Conservation (phyloP, 2,888 invertebrate species). For the Dendrolimus houi region DNA sequence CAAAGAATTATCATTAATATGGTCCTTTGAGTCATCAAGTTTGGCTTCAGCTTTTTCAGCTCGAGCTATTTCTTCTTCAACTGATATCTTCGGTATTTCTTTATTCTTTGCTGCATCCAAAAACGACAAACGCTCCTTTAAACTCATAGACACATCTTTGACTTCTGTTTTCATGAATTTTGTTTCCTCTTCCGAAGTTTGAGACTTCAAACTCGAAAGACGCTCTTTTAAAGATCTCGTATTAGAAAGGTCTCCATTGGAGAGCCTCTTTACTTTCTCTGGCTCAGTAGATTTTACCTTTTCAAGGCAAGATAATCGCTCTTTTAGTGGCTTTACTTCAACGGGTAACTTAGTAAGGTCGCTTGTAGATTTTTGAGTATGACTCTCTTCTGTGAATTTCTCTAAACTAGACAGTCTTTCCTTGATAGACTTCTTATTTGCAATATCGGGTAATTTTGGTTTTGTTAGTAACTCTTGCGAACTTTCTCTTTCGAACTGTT, state of each 20-base stretch:
- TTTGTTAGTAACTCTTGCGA: conserved; percentile 68
- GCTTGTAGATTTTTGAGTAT: conserved; percentile 58
- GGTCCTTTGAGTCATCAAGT: conserved; percentile 36
- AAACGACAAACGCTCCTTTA: conserved; percentile 70
- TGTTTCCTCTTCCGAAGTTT: conserved; percentile 59
- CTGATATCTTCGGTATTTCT: conserved; percentile 61
- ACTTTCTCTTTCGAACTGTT: conserved; percentile 86
- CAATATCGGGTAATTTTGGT: conserved; percentile 78
- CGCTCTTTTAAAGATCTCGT: conserved; percentile 66
- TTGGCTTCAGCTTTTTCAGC: conserved; percentile 40
- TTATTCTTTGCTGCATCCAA: conserved; percentile 70
- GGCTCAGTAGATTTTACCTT: conserved; percentile 68
- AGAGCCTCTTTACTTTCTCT: conserved; percentile 61
- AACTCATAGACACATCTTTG: conserved; percentile 67
- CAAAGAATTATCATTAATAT: conserved; percentile 42
- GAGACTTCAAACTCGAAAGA: conserved; percentile 60
- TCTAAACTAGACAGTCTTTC: conserved; percentile 83
- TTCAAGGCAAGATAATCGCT: conserved; percentile 79
- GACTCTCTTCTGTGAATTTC: conserved; percentile 77
- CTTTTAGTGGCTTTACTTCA: conserved; percentile 79
- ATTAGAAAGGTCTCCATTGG: conserved; percentile 61
- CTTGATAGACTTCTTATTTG: conserved; percentile 81
- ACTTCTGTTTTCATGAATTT: conserved; percentile 55
- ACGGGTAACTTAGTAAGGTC: conserved; percentile 70
- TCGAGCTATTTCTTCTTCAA: conserved; percentile 45